Conservation (phyloP, 2,888 invertebrate species). For the Watsonalla binaria region DNA sequence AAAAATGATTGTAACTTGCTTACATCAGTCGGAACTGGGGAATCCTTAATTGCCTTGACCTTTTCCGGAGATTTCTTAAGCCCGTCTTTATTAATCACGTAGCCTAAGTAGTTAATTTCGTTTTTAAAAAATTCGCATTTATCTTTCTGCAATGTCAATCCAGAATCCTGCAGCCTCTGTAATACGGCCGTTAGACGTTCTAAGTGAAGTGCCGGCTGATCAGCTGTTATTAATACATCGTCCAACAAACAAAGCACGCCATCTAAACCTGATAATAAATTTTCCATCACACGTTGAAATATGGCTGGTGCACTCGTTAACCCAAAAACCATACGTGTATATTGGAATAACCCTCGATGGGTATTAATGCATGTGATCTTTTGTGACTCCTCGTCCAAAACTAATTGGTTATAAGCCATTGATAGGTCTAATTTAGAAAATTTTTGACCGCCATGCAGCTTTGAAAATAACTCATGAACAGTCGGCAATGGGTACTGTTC, state of each 20-base stretch:
- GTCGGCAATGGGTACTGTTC: slow-evolving; percentile 17
- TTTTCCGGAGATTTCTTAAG: slow-evolving; percentile 6
- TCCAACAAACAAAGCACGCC: slow-evolving; percentile 13
- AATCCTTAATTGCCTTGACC: slow-evolving; percentile 3
- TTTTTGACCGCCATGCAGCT: slow-evolving; percentile 11
- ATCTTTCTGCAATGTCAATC: slow-evolving; percentile 10
- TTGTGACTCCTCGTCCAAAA: slow-evolving; percentile 9
- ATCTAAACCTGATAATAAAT: slow-evolving; percentile 11
- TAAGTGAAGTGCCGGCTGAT: slow-evolving; percentile 4
- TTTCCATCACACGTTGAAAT: slow-evolving; percentile 9
- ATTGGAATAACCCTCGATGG: slow-evolving; percentile 7
- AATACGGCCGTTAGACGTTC: slow-evolving; percentile 10
- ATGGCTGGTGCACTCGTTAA: slow-evolving; percentile 5
- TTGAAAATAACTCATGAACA: slow-evolving; percentile 13
- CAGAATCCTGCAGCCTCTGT: slow-evolving; percentile 11
- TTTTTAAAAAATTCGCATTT: slow-evolving; percentile 17
- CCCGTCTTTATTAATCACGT: slow-evolving; percentile 8
- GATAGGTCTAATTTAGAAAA: slow-evolving; percentile 13
- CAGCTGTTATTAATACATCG: slow-evolving; percentile 11
- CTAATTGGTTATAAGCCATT: slow-evolving; percentile 9
- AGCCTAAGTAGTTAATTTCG: slow-evolving; percentile 10
- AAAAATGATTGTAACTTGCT: slow-evolving; percentile 16
- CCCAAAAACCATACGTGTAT: slow-evolving; percentile 5
- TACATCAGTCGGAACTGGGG: background rate
- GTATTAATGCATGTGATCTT: slow-evolving; percentile 10